These are phyloP conservation scores for Acanthacorydalis orientalis DNA, from an alignment of 2,888 invertebrate species.

Conservation along the genomic window DNA sequence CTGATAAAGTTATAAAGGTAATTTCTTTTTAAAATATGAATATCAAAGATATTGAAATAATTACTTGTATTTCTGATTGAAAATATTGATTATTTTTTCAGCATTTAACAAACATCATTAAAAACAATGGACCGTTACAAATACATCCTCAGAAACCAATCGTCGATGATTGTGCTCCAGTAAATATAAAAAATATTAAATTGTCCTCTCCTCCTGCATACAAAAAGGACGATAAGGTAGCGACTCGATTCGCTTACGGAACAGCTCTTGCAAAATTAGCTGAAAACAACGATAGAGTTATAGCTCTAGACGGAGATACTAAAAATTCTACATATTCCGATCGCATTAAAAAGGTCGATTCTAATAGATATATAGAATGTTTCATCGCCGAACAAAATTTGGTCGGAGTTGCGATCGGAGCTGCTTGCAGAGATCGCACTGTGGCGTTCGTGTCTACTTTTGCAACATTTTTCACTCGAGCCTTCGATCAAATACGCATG, in stretches of 20 bases:
- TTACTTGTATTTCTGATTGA: background rate
- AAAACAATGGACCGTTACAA: constrained; percentile 45
- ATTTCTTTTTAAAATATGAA: constrained; percentile 2
- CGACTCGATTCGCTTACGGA: constrained; percentile 89
- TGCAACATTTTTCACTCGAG: constrained; percentile 92
- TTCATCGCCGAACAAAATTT: constrained; percentile 99
- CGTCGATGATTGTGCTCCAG: constrained; percentile 48
- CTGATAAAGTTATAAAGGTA: constrained; percentile 47
- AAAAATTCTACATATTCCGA: constrained; percentile 98
- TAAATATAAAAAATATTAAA: constrained; percentile 52
- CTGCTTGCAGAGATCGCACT: constrained; percentile 80
- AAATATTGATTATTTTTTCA: constrained; percentile 18
- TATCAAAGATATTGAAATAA: background rate
- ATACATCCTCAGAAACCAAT: constrained; percentile 45
- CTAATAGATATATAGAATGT: constrained; percentile 81
- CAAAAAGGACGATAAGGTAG: constrained; percentile 57
- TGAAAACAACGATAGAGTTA: constrained; percentile 56
- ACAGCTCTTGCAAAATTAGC: constrained; percentile 81
- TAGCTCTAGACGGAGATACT: constrained; percentile 94
- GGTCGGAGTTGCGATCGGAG: constrained; percentile 90
- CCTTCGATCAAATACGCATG: constrained; percentile 98
- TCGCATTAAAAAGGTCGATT: constrained; percentile 60
- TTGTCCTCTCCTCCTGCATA: constrained; percentile 73
- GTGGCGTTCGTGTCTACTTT: constrained; percentile 94
- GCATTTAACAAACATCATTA: constrained; percentile 47